Percentiles rank a stretch among this genome's conserved stretches.
Conservation (phyloP, 53 echinoderm and acorn worm genomes). For the Holothuria leucospilota region DNA sequence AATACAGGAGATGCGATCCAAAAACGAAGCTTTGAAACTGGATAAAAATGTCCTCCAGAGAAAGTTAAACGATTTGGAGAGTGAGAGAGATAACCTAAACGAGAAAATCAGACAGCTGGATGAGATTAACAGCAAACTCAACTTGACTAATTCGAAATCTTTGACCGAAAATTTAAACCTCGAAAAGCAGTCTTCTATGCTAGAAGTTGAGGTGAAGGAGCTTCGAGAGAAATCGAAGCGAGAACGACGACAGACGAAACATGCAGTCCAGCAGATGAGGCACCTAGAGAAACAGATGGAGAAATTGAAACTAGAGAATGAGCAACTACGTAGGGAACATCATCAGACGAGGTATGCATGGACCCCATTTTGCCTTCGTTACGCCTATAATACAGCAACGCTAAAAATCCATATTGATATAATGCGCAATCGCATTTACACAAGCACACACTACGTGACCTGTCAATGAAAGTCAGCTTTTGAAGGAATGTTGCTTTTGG, state of each 20-base stretch:
- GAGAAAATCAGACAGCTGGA: not conserved
- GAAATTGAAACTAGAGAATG: slow-evolving; percentile 5
- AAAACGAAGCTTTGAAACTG: not conserved
- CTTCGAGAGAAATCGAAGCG: not conserved
- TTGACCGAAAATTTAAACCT: slow-evolving; percentile 5
- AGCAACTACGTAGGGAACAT: not conserved
- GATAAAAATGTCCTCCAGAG: slow-evolving; percentile 3
- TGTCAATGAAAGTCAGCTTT: too few species aligned
- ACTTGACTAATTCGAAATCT: slow-evolving; percentile 14
- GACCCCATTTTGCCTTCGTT: too few species aligned
- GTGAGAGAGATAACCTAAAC: not conserved
- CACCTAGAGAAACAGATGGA: slow-evolving; percentile 5
- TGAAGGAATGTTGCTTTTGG: too few species aligned
- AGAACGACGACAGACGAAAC: slow-evolving; percentile 16
- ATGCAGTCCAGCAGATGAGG: not conserved
- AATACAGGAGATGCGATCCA: not conserved
- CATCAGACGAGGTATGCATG: not conserved
- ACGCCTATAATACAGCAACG: too few species aligned
- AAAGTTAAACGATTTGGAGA: not conserved
- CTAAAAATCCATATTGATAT: too few species aligned
- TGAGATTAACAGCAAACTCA: slow-evolving; percentile 9
- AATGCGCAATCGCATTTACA: too few species aligned
- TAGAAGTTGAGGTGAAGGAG: not conserved
- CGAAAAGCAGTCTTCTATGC: slow-evolving; percentile 17
- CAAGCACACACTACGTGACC: too few species aligned